A percentile compares a stretch with the other conserved stretches of the same genome.
Evolutionary conservation across 2,888 invertebrate species (phyloP).

Genomic region (Chorisops tibialis): DNA sequence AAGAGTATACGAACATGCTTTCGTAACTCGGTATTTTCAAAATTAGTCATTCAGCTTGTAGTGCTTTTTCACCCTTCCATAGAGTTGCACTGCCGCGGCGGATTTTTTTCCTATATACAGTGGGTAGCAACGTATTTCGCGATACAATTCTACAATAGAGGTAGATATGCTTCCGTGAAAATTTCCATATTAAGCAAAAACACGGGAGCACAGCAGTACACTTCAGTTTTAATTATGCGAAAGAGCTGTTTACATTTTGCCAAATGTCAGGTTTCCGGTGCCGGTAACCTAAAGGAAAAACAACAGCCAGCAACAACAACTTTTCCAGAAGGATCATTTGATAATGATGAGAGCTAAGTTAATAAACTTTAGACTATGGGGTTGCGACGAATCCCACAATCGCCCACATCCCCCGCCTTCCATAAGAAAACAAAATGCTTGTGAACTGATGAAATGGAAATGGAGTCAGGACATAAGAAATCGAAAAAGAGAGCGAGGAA

Average conservation of each 20-base stretch:
- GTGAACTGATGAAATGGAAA: too few relatives aligned
- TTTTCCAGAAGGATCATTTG: not conserved
- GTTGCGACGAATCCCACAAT: too few relatives aligned
- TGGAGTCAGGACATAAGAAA: too few relatives aligned
- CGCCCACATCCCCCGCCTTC: too few relatives aligned
- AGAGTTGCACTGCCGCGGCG: not conserved
- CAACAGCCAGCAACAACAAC: too few relatives aligned
- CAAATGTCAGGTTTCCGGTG: slow-evolving; percentile 8
- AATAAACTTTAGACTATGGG: slow-evolving; percentile 7
- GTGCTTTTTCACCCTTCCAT: slow-evolving; percentile 15
- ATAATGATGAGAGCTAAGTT: slow-evolving; percentile 9
- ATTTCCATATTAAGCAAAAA: slow-evolving; percentile 28
- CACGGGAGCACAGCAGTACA: slow-evolving; percentile 15
- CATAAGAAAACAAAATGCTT: too few relatives aligned
- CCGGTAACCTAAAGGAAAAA: not conserved
- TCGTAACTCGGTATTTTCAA: not conserved
- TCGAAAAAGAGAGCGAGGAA: too few relatives aligned
- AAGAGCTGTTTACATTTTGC: slow-evolving; percentile 30
- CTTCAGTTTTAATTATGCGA: slow-evolving; percentile 32
- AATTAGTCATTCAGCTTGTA: slow-evolving; percentile 21
- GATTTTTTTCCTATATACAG: not conserved
- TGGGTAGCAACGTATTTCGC: too few relatives aligned
- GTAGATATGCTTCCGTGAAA: slow-evolving; percentile 10
- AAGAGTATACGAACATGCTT: too few relatives aligned
- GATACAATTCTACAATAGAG: not conserved